phyloP scores from a whole-genome alignment of 2,797 vertebrate species.

The Megaceryle alcyon region DNA sequence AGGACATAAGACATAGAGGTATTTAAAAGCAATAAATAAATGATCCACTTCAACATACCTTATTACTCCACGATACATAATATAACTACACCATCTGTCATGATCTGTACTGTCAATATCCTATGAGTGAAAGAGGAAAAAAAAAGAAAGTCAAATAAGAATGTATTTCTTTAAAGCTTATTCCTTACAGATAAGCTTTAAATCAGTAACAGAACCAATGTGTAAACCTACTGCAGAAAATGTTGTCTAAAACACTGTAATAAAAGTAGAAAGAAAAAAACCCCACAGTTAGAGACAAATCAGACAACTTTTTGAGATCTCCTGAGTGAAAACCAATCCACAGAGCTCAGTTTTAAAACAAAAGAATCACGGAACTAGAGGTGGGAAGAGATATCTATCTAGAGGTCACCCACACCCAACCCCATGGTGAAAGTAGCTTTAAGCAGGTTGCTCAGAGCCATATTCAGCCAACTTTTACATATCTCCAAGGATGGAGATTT shows the following conservation, averaged over 20 bases:
- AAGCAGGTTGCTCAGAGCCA: neutral
- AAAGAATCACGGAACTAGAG: neutral
- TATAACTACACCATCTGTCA: constrained; percentile 80
- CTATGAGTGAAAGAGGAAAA: neutral
- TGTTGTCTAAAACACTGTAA: neutral
- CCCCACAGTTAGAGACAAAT: neutral
- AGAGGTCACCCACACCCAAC: neutral
- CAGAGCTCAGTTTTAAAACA: neutral
- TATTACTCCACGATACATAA: constrained; percentile 80
- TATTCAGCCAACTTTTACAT: neutral
- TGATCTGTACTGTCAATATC: constrained; percentile 78
- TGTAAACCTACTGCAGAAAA: neutral
- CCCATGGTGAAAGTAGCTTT: neutral
- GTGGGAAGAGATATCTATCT: neutral
- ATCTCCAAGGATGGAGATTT: neutral
- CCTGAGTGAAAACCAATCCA: neutral
- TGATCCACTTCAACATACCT: constrained; percentile 62
- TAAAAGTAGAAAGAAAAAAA: neutral
- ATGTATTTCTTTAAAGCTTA: neutral
- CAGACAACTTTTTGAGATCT: neutral
- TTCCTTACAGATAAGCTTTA: neutral
- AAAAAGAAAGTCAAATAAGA: neutral
- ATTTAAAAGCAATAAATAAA: neutral
- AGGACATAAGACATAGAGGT: neutral
- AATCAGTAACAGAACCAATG: neutral